These are phyloP conservation scores for Ailurus styani DNA, from an alignment of 2,113 vertebrate genomes.

Conservation along the genomic window DNA sequence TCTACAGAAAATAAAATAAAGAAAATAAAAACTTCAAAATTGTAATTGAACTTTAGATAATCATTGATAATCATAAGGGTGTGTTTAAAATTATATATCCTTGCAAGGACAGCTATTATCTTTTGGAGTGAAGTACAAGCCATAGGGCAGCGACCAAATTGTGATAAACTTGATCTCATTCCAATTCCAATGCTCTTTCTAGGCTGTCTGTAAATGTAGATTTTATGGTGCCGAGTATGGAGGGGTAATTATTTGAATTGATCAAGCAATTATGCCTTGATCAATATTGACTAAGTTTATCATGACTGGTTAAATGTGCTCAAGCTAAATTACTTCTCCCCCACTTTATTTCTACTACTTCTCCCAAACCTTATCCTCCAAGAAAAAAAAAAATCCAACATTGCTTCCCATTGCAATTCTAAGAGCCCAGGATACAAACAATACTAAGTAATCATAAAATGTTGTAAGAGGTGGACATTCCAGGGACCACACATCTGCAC, in stretches of 20 bases:
- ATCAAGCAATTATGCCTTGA: background rate
- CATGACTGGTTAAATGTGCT: background rate
- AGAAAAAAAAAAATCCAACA: background rate
- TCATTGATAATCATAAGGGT: background rate
- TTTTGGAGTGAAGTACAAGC: background rate
- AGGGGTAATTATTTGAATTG: background rate
- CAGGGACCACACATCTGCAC: background rate
- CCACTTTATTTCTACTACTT: background rate
- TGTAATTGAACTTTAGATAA: background rate
- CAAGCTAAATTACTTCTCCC: background rate
- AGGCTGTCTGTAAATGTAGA: background rate
- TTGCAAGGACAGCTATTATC: background rate
- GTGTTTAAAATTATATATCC: background rate
- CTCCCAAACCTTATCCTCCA: background rate
- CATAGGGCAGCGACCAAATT: background rate
- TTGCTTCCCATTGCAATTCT: background rate
- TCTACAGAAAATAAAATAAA: background rate
- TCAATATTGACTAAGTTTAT: constrained; percentile 17
- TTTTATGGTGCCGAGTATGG: background rate
- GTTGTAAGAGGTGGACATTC: background rate
- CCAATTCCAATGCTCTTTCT: background rate
- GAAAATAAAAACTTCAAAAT: background rate
- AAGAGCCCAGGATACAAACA: background rate
- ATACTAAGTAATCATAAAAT: background rate
- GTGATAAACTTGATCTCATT: background rate